Evolutionary conservation across 2,888 invertebrate species (phyloP).

Genomic region (Leptopilina myrica): DNA sequence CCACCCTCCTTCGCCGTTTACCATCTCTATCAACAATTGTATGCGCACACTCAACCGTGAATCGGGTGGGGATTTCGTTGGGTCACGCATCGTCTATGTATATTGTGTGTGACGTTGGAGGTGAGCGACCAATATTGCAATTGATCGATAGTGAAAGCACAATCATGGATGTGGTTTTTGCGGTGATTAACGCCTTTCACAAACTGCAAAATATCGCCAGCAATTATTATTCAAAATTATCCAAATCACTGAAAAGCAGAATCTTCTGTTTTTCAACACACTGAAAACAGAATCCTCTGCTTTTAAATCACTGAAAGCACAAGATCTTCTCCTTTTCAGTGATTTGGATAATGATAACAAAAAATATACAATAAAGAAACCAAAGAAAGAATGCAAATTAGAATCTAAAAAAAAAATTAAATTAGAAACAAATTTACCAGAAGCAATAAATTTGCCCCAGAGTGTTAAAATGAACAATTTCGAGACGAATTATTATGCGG

Average conservation of each 20-base stretch:
- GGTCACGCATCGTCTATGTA: conserved; percentile 29
- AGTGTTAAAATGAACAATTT: no score
- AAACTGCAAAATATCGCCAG: background rate
- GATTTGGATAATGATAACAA: no score
- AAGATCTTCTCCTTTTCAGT: no score
- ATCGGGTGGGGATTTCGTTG: background rate
- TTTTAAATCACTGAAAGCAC: no score
- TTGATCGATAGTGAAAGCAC: conserved; percentile 42
- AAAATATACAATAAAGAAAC: background rate
- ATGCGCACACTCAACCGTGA: conserved; percentile 33
- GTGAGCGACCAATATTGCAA: conserved; percentile 55
- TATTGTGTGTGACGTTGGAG: conserved; percentile 58
- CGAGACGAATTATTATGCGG: no score
- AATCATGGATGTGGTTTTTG: conserved; percentile 41
- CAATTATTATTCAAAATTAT: no score
- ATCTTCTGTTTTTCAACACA: no score
- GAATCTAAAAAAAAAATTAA: background rate
- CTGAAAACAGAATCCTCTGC: no score
- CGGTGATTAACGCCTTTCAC: conserved; percentile 18
- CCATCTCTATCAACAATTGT: conserved; percentile 8
- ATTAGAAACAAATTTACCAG: no score
- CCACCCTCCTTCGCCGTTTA: background rate
- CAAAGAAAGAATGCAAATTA: background rate
- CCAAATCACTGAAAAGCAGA: background rate
- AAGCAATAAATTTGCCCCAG: no score